phyloP scores from a whole-genome alignment of 2,113 vertebrate species.

The Manacus vitellinus region DNA sequence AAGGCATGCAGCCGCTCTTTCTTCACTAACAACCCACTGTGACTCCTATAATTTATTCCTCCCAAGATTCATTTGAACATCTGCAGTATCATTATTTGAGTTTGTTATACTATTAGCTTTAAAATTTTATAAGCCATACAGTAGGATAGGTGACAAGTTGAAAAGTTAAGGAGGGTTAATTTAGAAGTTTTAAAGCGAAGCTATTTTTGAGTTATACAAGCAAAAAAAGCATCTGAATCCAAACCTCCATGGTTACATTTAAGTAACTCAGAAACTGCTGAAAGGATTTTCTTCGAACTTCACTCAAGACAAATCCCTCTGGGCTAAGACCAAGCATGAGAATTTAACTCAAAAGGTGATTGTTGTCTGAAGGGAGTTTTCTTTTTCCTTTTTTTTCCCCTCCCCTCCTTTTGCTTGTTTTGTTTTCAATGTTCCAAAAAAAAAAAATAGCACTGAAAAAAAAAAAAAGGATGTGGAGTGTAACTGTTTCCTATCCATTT shows the following conservation, averaged over 20 bases:
- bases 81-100: constrained; percentile 67
- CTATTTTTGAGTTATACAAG: constrained; percentile 64
- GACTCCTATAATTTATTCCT: constrained; percentile 62
- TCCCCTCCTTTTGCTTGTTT: not conserved
- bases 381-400: not conserved
- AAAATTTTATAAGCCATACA: constrained; percentile 72
- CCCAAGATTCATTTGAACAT: constrained; percentile 64
- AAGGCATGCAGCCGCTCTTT: constrained; percentile 6
- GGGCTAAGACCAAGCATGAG: constrained; percentile 59
- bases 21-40: constrained; percentile 19
- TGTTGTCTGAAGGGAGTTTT: constrained; percentile 52
- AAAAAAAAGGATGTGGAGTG: not conserved
- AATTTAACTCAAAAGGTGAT: constrained; percentile 60
- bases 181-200: constrained; percentile 72
- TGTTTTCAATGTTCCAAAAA: not conserved
- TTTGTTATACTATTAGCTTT: constrained; percentile 70
- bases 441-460: constrained; percentile 5
- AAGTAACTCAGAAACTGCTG: constrained; percentile 57
- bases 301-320: constrained; percentile 54
- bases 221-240: constrained; percentile 58
- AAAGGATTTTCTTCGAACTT: constrained; percentile 59
- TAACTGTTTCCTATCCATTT: constrained; percentile 31
- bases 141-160: constrained; percentile 69
- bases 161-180: constrained; percentile 67
- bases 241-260: constrained; percentile 59